phyloP scores from a whole-genome alignment of 1,140 invertebrate genomes.

The Eriosoma lanigerum region DNA sequence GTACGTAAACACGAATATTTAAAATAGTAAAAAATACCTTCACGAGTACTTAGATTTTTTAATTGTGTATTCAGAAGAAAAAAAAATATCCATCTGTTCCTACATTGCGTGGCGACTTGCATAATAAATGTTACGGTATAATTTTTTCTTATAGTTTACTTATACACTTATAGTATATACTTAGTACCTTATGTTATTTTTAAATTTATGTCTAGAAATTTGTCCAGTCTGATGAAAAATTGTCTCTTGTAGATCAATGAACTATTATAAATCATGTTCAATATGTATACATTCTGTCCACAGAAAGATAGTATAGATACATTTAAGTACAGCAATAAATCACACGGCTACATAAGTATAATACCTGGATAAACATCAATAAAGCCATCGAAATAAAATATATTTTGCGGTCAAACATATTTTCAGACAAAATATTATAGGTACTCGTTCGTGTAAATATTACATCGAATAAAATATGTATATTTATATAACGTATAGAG shows the following conservation, averaged over 20 bases:
- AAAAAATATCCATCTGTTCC: not conserved
- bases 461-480: not conserved
- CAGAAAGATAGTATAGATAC: not conserved
- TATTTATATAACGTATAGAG: no score
- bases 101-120: not conserved
- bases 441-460: not conserved
- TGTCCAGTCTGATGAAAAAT: conserved; percentile 22
- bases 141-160: no score
- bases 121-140: no score
- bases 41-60: no score
- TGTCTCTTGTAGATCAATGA: conserved; percentile 30
- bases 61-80: no score
- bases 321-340: conserved; percentile 21
- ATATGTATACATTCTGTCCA: not conserved
- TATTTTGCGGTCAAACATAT: not conserved
- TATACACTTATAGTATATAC: no score
- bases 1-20: no score
- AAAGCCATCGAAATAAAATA: conserved; percentile 1
- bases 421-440: not conserved
- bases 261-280: not conserved
- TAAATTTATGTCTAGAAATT: conserved; percentile 27
- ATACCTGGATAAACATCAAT: conserved; percentile 7
- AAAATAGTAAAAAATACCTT: no score
- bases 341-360: not conserved
- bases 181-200: conserved; percentile 3